Base-by-base conservation (phyloP, 2,797 vertebrate species). In the Ctenochaetus hawaiiensis region DNA sequence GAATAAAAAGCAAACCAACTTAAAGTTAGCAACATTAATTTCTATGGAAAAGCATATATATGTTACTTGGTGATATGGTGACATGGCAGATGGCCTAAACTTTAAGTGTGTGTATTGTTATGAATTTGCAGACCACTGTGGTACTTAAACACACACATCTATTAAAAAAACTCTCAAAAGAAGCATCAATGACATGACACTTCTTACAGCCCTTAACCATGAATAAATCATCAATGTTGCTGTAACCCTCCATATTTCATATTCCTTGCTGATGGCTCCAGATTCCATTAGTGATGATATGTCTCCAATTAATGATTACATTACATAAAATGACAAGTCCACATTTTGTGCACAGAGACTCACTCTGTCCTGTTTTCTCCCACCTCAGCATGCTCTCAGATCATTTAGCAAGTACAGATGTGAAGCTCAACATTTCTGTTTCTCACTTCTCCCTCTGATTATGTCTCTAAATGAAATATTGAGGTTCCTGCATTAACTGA, bases 331-430 rank as follows among this genome's bases (percentile, higher is more conserved):
- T 56, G 66, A 81, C 51, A 74, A 43, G 47, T 54, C 37, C 10
- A 11, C 49, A 78, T 71, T 71, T 59, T 30, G 11, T 13, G 14
- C 20, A 6, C 3, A 47, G 14, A 6, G 64, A 52, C 41, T 60
- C 53, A 0, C 62, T 56, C 20, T 18, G 51, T 73, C 78, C 74
- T 52, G 47, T 63, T 54, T 54, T 37, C 59, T 62, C 74, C 53
- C 53, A 69, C 54, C 65, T 64, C 58, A 66, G 69, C 16, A 0
- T 67, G 68, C 34, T 84, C 72, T 48, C 79, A 72, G 66, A 80
- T 61, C 82, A 78, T 84, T 91, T 84, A 86, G 69, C 23, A 2
- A 73, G 66, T 68, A 65, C 65, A 68, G 47, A 83, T 61, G 76
- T 80, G 47, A 84, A 67, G 63, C 78, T 78, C 60, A 64, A 70